Percentiles rank a stretch among this genome's conserved stretches.
Conservation (phyloP, 1,140 invertebrate genomes). For the Conus betulinus region DNA sequence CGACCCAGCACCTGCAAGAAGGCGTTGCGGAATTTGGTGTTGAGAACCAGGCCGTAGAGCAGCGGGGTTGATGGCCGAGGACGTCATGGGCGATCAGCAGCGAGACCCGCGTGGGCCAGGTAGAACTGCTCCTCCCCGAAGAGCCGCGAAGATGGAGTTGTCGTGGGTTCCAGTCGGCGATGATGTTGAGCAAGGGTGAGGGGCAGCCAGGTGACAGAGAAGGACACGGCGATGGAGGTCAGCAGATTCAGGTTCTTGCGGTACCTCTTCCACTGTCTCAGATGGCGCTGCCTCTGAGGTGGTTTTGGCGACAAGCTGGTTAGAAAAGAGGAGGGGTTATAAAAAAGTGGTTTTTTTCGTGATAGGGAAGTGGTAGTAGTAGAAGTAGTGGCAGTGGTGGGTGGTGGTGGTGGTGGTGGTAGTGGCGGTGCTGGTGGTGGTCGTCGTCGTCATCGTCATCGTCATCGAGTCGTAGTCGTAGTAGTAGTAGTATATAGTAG, state of each 20-base stretch:
- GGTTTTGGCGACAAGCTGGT: too few species aligned
- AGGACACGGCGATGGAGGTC: conserved; percentile 74
- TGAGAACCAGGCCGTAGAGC: conserved; percentile 66
- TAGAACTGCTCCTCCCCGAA: conserved; percentile 72
- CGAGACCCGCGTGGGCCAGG: conserved; percentile 78
- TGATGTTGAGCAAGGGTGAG: conserved; percentile 79
- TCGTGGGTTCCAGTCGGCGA: conserved; percentile 70
- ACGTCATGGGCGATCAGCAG: conserved; percentile 80
- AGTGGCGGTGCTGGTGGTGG: too few species aligned
- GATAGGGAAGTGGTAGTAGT: too few species aligned
- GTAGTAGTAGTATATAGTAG: too few species aligned
- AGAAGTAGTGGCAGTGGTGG: too few species aligned
- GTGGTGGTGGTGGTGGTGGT: too few species aligned
- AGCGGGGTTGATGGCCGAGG: conserved; percentile 66
- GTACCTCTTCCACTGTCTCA: conserved; percentile 42
- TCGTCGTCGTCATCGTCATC: too few species aligned
- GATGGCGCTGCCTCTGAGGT: conserved; percentile 61
- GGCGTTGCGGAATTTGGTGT: conserved; percentile 62
- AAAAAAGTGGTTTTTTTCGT: too few species aligned
- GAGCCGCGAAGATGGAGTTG: conserved; percentile 60
- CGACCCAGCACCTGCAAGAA: conserved; percentile 42
- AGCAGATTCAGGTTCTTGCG: conserved; percentile 78
- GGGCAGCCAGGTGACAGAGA: conserved; percentile 77
- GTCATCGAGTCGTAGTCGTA: too few species aligned
- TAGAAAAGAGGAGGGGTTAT: too few species aligned